Evolutionary conservation across 2,113 vertebrate genomes (phyloP).

Genomic region (Arizona elegans): DNA sequence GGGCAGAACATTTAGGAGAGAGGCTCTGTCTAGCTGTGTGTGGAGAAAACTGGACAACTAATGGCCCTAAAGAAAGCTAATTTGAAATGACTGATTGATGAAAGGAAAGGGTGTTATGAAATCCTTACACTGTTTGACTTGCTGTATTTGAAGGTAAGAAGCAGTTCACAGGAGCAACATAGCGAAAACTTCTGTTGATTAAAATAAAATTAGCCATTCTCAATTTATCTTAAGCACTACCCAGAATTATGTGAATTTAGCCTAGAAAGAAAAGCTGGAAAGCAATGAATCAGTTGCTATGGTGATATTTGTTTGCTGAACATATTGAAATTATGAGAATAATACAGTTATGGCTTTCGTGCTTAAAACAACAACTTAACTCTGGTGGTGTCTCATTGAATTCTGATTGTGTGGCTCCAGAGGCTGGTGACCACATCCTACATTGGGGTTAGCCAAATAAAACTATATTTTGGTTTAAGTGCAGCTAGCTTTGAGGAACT

Average conservation of each 20-base stretch:
- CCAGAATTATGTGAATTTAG: not conserved
- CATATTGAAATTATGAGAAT: constrained; percentile 17
- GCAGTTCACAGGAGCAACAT: not conserved
- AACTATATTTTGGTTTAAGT: constrained; percentile 74
- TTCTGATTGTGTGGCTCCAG: constrained; percentile 73
- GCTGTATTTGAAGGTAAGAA: not conserved
- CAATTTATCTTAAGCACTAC: not conserved
- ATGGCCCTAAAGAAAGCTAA: not conserved
- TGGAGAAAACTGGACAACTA: not conserved
- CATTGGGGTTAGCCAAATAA: constrained; percentile 79
- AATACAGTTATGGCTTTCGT: constrained; percentile 45
- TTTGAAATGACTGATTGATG: not conserved
- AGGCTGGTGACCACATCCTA: constrained; percentile 79
- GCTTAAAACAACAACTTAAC: constrained; percentile 57
- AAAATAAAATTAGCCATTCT: not conserved
- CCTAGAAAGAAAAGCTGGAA: not conserved
- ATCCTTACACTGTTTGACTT: not conserved
- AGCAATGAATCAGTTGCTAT: constrained; percentile 56
- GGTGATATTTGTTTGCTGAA: constrained; percentile 65
- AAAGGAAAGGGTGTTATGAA: not conserved
- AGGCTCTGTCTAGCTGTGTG: not conserved
- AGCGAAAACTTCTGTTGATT: not conserved
- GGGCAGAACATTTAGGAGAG: not conserved
- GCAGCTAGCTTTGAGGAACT: constrained; percentile 74
- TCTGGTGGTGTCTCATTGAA: constrained; percentile 67